phyloP scores from a whole-genome alignment of 1,140 invertebrate genomes.

The Heliconius melpomene region DNA sequence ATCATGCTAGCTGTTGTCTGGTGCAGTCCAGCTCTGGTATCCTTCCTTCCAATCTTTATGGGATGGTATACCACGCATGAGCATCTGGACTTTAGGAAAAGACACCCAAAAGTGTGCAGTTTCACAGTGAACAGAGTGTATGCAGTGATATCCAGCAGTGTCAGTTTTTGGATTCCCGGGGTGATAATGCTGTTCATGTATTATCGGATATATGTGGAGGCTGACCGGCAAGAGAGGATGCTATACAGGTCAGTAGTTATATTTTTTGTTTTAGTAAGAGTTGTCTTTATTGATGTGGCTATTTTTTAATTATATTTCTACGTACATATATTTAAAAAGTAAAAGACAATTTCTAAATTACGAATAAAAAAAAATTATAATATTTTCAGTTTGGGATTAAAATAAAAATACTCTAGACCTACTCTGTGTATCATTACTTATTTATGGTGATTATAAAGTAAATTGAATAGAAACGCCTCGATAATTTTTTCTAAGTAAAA shows the following conservation, averaged over 20 bases:
- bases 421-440: not conserved
- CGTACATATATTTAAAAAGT: not conserved
- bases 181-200: conserved; percentile 98
- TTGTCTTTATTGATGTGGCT: no score
- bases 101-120: conserved; percentile 89
- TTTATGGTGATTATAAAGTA: not conserved
- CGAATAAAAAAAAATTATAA: not conserved
- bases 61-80: conserved; percentile 95
- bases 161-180: conserved; percentile 97
- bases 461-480: not conserved
- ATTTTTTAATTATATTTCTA: not conserved
- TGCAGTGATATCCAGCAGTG: conserved; percentile 93
- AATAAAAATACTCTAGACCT: not conserved
- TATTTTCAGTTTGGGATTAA: not conserved
- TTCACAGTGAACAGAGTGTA: conserved; percentile 95
- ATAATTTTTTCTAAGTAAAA: not conserved
- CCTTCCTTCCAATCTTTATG: conserved; percentile 96
- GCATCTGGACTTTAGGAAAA: conserved; percentile 86
- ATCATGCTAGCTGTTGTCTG: conserved; percentile 93
- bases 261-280: not conserved
- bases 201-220: conserved; percentile 95
- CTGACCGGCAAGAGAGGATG: conserved; percentile 94
- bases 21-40: conserved; percentile 95
- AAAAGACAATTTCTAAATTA: no score
- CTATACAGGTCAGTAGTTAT: conserved; percentile 87